phyloP scores from a whole-genome alignment of 2,888 invertebrate genomes.

The Eudemis profundana region DNA sequence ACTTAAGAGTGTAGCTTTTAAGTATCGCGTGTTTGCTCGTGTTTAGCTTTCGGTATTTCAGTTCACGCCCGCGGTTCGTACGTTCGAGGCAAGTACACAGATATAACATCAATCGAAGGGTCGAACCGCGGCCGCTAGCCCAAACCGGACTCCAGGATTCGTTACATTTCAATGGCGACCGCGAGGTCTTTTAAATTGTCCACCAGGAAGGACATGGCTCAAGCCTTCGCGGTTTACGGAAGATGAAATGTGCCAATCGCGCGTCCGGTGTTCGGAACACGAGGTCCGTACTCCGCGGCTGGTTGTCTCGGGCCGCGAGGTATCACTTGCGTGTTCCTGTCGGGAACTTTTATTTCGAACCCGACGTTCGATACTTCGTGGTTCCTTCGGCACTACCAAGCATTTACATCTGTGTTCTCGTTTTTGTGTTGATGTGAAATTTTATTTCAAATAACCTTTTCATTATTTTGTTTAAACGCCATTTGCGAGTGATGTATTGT shows the following conservation, averaged over 20 bases:
- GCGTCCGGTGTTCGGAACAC: conserved; percentile 35
- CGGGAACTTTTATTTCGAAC: conserved; percentile 22
- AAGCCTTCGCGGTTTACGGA: not conserved
- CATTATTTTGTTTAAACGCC: not conserved
- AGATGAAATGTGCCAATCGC: not conserved
- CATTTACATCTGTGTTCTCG: conserved; percentile 21
- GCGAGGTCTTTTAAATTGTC: conserved; percentile 27
- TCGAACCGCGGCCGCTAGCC: conserved; percentile 28
- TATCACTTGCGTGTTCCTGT: conserved; percentile 21
- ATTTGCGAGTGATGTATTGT: conserved; percentile 4
- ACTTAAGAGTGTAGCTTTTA: not conserved
- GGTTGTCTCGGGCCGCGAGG: conserved; percentile 32
- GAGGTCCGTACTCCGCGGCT: conserved; percentile 15
- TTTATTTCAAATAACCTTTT: not conserved
- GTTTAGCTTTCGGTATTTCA: conserved; percentile 11
- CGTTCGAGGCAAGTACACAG: conserved; percentile 25
- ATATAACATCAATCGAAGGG: conserved; percentile 3
- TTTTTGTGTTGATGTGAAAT: not conserved
- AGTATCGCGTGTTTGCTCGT: conserved; percentile 18
- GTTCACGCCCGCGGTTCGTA: conserved; percentile 24
- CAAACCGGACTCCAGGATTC: conserved; percentile 17
- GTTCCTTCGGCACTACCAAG: conserved; percentile 21
- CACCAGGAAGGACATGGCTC: not conserved
- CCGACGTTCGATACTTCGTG: conserved; percentile 11
- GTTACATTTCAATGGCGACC: conserved; percentile 19